Base-by-base conservation (phyloP, 2,797 vertebrate species). In the Chelonia mydas region DNA sequence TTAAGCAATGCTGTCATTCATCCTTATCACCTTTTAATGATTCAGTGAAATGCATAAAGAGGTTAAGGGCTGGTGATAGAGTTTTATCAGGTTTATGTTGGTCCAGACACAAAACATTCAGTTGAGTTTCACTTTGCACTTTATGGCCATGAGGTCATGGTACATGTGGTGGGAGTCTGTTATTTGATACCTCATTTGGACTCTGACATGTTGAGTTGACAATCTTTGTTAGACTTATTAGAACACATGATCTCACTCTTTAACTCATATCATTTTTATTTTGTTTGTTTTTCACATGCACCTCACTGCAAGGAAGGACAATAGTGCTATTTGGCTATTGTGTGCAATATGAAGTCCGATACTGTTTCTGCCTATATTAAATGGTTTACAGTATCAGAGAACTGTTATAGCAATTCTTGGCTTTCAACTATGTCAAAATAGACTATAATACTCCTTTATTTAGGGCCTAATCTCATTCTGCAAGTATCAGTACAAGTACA, bases 21-120 rank as follows among this genome's bases (percentile, higher is more conserved):
- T 12, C 45, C n/a, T 41, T 74, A 15, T 59, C 0, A 0, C 12
- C 33, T 92, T 49, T 87, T 3, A 8, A 53, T 74, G 68, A 80
- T 21, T 78, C 84, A 0, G 0, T 53, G 90, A 68, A 92, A 50
- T 9, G 33, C 9, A 0, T 4, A 61, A 86, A 49, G 65, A 33
- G 2, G 0, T 1, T 2, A 28, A 13, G 28, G 51, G 10, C 11
- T 16, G 13, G 21, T 17, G 1, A 5, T n/a, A 1, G 1, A 11
- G 15, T 23, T 84, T 82, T 91, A 23, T 45, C 57, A 59, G 2
- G 11, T 2, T 50, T 41, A 25, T 37, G 11, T 86, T 41, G 31
- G 55, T 83, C 59, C 41, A 23, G 41, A 7, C 81, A 53, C 68
- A 59, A 85, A 59, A 41, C 21, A 6, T 55, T 87, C 55, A 9